Base-by-base conservation (phyloP, 2,113 vertebrate species). In the Camelus dromedarius region DNA sequence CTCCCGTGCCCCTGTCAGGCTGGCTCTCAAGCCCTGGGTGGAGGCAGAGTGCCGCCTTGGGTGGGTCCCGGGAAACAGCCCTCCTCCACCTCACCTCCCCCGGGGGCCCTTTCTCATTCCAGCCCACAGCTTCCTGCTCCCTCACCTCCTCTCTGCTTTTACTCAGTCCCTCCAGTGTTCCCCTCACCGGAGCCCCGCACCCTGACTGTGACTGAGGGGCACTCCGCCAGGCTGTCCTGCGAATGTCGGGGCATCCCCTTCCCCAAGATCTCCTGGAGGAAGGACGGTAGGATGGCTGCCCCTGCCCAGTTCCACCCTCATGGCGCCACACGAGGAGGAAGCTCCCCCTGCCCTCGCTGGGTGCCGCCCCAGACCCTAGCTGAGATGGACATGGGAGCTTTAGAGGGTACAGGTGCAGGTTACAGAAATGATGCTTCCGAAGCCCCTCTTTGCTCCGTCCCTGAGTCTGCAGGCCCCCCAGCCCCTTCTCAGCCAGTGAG, bases 221-320 rank as follows among this genome's bases (percentile, higher is more conserved):
- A 98, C 18, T 97, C 98, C 0, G 32, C 99, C 73, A 98, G 98
- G 76, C 98, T 99, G 96, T 92, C 98, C 72, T 99, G 99, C 38
- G 98, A 99, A 48, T 99, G 99, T 95, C 97, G 97, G 0, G 99
- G 99, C 1, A 79, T 99, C 88, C 99, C 99, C 16, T 97, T 99
- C 64, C 99, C 99, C 88, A 99, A 97, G 89, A 98, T 99, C 98
- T 98, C 98, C 94, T 99, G 99, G 99, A 97, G 95, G 72, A 99
- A 99, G 97, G 99, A 99, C 0, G 99, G 99, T 98, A 98, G 48
- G 98, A 28, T 5, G 1, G 52, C n/a, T n/a, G 32, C 30, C 81
- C 70, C 79, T 11, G 0, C 50, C 16, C 32, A 19, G 7, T 46
- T 56, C 82, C n/a, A 13, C 16, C 56, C 35, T 32, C n/a, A 1